Conservation (phyloP, 2,888 invertebrate species). For the Ectemnius continuus region DNA sequence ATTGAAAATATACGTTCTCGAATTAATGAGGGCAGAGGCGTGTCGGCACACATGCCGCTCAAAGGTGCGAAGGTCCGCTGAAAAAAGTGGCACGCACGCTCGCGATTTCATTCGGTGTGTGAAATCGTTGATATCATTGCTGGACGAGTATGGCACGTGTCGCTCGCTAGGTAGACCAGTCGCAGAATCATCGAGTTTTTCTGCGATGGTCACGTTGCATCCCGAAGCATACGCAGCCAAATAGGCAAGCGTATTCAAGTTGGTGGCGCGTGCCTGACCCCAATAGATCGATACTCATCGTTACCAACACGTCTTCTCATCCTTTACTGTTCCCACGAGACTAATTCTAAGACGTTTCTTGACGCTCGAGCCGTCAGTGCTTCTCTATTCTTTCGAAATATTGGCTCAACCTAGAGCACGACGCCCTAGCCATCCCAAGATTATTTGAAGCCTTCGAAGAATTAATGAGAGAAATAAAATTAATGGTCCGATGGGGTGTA, state of each 20-base stretch:
- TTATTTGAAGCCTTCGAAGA: too few species aligned
- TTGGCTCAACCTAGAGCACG: too few species aligned
- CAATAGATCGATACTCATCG: background rate
- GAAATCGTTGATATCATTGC: background rate
- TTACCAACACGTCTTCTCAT: background rate
- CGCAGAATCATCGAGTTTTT: slow-evolving; percentile 9
- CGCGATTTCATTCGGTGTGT: background rate
- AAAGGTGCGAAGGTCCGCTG: background rate
- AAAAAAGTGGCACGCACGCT: background rate
- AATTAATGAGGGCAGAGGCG: too few species aligned
- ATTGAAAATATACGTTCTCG: too few species aligned
- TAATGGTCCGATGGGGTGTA: too few species aligned
- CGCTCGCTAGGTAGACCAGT: background rate
- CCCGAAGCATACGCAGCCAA: slow-evolving; percentile 25
- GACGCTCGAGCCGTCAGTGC: background rate
- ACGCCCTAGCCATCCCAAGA: too few species aligned
- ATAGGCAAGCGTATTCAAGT: slow-evolving; percentile 17
- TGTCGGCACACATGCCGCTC: background rate
- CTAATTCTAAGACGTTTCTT: background rate
- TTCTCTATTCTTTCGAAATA: background rate
- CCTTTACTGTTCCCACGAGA: background rate
- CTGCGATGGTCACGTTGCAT: slow-evolving; percentile 16
- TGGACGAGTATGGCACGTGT: slow-evolving; percentile 21
- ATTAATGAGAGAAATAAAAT: too few species aligned
- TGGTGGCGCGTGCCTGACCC: slow-evolving; percentile 16